phyloP scores from a whole-genome alignment of 2,797 vertebrate species.

The Perodicticus potto region DNA sequence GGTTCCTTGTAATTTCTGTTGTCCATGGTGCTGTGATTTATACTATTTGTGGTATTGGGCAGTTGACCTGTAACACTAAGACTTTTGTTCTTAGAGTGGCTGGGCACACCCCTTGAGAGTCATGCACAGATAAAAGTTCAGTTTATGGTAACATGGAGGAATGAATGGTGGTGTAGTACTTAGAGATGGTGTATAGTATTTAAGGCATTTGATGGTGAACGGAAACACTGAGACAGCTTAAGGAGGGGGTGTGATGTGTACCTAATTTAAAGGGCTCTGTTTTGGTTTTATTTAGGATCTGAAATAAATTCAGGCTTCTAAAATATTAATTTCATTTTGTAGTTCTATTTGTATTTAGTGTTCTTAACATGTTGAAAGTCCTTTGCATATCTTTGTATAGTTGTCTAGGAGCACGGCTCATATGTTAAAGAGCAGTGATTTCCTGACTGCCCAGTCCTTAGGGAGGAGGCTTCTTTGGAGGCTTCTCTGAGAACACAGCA shows the following conservation, averaged over 20 bases:
- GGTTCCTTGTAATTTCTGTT: neutral
- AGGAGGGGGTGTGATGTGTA: neutral
- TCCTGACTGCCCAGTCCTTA: neutral
- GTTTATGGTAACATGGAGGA: neutral
- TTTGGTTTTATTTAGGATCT: constrained; percentile 5
- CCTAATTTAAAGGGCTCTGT: neutral
- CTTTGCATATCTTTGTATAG: neutral
- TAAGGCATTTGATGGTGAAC: neutral
- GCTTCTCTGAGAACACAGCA: neutral
- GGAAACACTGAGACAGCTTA: neutral
- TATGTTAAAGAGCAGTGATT: neutral
- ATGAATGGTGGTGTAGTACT: neutral
- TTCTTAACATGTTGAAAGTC: neutral
- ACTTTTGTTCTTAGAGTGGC: neutral
- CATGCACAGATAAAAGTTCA: neutral
- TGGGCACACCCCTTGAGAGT: neutral
- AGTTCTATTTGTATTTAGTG: neutral
- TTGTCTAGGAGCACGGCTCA: neutral
- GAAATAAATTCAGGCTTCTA: constrained; percentile 11
- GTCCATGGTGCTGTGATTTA: neutral
- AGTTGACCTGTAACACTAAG: no score
- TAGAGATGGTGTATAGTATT: neutral
- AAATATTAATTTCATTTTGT: constrained; percentile 3
- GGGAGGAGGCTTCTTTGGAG: neutral
- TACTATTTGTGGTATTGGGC: neutral